These are phyloP conservation scores for Archivesica marissinica DNA, from an alignment of 1,140 invertebrate species.

Conservation along the genomic window DNA sequence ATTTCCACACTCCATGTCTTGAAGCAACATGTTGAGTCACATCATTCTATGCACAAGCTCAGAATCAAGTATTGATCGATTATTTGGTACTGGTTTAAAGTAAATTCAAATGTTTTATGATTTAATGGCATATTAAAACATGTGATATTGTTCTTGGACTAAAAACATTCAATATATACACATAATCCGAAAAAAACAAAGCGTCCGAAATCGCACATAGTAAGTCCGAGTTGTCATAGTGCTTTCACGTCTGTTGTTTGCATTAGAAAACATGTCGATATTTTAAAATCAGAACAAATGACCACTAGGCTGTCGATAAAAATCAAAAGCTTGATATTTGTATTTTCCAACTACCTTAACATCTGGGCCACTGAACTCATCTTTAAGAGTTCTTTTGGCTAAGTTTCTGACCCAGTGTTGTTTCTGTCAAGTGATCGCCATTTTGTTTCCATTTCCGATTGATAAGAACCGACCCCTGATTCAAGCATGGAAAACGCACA, in stretches of 20 bases:
- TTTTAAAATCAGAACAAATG: not conserved
- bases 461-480: conserved; percentile 13
- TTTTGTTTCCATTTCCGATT: conserved; percentile 62
- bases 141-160: too few relatives aligned
- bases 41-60: too few relatives aligned
- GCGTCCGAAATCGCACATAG: not conserved
- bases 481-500: too few relatives aligned
- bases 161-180: not conserved
- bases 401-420: conserved; percentile 45
- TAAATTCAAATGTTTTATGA: too few relatives aligned
- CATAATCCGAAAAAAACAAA: not conserved
- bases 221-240: conserved; percentile 26
- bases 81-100: too few relatives aligned
- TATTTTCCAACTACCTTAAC: conserved; percentile 68
- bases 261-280: not conserved
- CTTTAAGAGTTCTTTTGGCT: conserved; percentile 63
- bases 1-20: too few relatives aligned
- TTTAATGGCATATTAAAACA: too few relatives aligned
- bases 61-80: too few relatives aligned
- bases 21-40: too few relatives aligned
- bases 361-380: conserved; percentile 78
- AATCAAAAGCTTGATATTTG: not conserved
- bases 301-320: not conserved
- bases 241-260: not conserved
- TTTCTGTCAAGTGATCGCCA: conserved; percentile 64